Base-by-base conservation (phyloP, 2,888 invertebrate genomes). In the Caenorhabditis doughertyi region DNA sequence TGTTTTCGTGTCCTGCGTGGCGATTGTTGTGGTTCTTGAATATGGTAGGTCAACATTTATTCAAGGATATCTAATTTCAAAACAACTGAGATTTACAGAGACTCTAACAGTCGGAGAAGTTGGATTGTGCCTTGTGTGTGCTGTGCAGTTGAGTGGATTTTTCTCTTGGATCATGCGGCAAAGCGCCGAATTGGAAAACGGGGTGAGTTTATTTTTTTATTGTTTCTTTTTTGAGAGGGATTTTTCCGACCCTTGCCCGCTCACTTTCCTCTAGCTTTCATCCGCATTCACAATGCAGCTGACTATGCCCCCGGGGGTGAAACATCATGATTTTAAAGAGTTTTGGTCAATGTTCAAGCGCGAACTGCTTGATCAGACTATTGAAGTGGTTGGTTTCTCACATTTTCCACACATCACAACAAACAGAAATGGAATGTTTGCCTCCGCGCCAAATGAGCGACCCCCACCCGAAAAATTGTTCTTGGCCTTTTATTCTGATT, bases 131-230 rank as follows among this genome's bases (percentile, higher is more conserved):
- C 83, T 90, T 16, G 84, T 89, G 60, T 89, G 89, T 70, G 87
- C 89, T 8, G 87, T 92, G 16, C 85, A 92, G 3, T 83, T 96
- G 80, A 95, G 95, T 72, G 95, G 95, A 83, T 95, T 95, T 95
- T 94, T 96, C 76, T 95, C 96, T 91, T 97, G 96, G 96, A 96
- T 96, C 29, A 96, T 97, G 94, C 94, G 95, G 77, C 95, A 97
- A 92, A 96, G 96, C 88, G 96, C 96, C 0, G 96, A 96, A 91
- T 92, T 93, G 35, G 93, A 93, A 89, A 93, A 92, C 88, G 93
- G 93, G 91, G 93, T 93, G 68, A 82, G 84, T 81, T 64, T 60
- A 32, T 77, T 77, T 68, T 77, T 77, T 44, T 51, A 42, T 67
- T 53, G 55, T 68, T 55, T 68, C 68, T 68, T 42, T 68, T 68